Percentiles rank a stretch among this genome's conserved stretches.
These are phyloP conservation scores for Calephelis nemesis DNA, from an alignment of 1,140 invertebrate species.

Conservation along the genomic window DNA sequence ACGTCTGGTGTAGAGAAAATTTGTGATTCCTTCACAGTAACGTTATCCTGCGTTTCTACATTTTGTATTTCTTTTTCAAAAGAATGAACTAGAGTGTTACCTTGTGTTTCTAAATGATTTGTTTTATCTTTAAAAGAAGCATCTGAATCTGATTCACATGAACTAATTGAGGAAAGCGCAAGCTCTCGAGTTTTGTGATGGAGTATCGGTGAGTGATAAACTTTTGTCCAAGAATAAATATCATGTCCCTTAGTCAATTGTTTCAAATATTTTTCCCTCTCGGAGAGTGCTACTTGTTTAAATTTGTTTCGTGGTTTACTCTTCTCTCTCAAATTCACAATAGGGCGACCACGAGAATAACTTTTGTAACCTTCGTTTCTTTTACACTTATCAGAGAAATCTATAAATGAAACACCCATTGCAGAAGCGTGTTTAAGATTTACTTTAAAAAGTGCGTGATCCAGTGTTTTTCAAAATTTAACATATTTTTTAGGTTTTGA, in stretches of 20 bases:
- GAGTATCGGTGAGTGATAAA: constrained; percentile 44
- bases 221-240: constrained; percentile 50
- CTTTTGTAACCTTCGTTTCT: background rate
- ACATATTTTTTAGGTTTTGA: background rate
- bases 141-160: background rate
- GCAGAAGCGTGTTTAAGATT: constrained; percentile 19
- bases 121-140: background rate
- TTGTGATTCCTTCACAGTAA: no score
- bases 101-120: background rate
- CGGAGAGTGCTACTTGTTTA: constrained; percentile 6
- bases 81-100: no score
- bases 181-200: background rate
- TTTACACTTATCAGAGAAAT: constrained; percentile 16
- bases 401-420: constrained; percentile 44
- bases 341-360: background rate
- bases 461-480: background rate
- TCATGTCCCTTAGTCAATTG: constrained; percentile 22
- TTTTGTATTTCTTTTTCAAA: background rate
- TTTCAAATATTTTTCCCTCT: constrained; percentile 3
- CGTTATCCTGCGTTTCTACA: background rate
- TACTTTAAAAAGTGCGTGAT: background rate
- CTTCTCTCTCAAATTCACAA: background rate
- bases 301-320: constrained; percentile 1
- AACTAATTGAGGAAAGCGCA: background rate
- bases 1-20: background rate